Evolutionary conservation across 2,888 invertebrate species (phyloP).

Genomic region (Ennomos fuscantarius): DNA sequence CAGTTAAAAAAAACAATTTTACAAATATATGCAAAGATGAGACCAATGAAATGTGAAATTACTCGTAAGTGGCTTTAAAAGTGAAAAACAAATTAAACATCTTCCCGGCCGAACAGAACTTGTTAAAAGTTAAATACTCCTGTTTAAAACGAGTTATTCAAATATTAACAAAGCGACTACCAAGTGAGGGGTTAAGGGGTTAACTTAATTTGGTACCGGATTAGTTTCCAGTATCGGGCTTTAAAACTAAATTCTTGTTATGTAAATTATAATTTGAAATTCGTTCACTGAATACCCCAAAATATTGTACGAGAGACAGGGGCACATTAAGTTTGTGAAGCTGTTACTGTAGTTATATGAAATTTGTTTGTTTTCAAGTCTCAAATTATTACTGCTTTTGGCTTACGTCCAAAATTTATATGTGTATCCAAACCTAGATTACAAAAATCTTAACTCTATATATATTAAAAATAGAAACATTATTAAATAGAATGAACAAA

Average conservation of each 20-base stretch:
- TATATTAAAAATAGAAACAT: too few species aligned
- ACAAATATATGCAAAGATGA: background rate
- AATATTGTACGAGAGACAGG: background rate
- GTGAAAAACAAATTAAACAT: slow-evolving; percentile 44
- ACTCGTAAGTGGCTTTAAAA: slow-evolving; percentile 35
- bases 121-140: slow-evolving; percentile 49
- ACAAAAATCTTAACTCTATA: too few species aligned
- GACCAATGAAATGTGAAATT: slow-evolving; percentile 29
- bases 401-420: too few species aligned
- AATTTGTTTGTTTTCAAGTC: too few species aligned
- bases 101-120: slow-evolving; percentile 45
- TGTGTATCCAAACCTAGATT: too few species aligned
- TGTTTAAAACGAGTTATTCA: slow-evolving; percentile 54
- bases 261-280: slow-evolving; percentile 25
- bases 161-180: slow-evolving; percentile 47
- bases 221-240: slow-evolving; percentile 41
- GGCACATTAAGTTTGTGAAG: too few species aligned
- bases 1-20: too few species aligned
- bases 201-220: slow-evolving; percentile 49
- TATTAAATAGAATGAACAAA: too few species aligned
- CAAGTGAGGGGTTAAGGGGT: slow-evolving; percentile 48
- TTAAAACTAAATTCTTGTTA: slow-evolving; percentile 34
- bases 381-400: too few species aligned
- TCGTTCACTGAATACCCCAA: slow-evolving; percentile 9
- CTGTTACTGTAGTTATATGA: too few species aligned